Evolutionary conservation across 1,140 invertebrate genomes (phyloP).

Genomic region (Tigriopus japonicus): DNA sequence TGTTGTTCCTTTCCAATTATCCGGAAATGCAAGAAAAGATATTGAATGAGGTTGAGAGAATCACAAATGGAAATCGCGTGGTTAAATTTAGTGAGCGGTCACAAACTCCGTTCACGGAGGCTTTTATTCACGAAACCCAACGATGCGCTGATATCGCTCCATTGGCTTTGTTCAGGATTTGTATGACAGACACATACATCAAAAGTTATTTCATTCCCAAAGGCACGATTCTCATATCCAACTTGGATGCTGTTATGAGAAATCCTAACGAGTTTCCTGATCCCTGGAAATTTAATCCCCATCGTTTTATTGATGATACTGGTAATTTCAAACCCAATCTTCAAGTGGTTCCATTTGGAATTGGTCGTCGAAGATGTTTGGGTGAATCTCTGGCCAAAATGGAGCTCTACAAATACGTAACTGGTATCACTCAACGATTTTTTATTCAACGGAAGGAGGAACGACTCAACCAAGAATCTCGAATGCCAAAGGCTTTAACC

Average conservation of each 20-base stretch:
- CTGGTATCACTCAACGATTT: not conserved
- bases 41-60: conserved; percentile 22
- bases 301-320: not conserved
- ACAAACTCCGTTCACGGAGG: conserved; percentile 3
- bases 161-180: not conserved
- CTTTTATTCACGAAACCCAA: conserved; percentile 3
- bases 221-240: not conserved
- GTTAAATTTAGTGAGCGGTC: conserved; percentile 20
- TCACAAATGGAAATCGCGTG: conserved; percentile 10
- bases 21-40: conserved; percentile 24
- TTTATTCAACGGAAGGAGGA: no score
- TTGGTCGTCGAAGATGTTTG: not conserved
- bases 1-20: conserved; percentile 26
- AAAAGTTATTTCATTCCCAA: not conserved
- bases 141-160: not conserved
- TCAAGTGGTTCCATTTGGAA: not conserved
- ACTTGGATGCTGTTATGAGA: not conserved
- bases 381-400: not conserved
- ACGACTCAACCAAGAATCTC: no score
- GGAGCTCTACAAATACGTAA: not conserved
- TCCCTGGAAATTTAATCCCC: not conserved
- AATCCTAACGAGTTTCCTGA: not conserved
- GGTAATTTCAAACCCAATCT: not conserved
- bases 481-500: no score
- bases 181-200: not conserved